These are phyloP conservation scores for Crocuta crocuta DNA, from an alignment of 2,113 vertebrate genomes.

Conservation along the genomic window DNA sequence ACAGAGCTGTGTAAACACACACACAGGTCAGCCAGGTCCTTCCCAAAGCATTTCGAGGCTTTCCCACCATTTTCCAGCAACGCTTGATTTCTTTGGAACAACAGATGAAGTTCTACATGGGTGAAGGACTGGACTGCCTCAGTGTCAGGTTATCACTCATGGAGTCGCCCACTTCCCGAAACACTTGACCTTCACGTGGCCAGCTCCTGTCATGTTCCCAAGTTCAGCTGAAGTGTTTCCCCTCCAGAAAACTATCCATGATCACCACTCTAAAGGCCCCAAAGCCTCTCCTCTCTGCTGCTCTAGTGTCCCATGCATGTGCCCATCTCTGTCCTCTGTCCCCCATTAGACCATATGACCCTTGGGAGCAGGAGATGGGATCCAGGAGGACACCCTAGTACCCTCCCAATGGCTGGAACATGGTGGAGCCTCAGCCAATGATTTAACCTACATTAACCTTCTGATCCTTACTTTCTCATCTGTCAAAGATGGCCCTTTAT, in stretches of 20 bases:
- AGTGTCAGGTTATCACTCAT: neutral
- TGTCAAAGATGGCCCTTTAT: neutral
- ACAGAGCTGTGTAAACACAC: neutral
- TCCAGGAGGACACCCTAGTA: neutral
- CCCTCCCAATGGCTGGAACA: neutral
- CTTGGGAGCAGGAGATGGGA: neutral
- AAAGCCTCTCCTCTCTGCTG: neutral
- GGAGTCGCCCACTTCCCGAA: neutral
- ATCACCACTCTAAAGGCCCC: neutral
- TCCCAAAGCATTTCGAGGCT: neutral
- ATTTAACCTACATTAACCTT: neutral
- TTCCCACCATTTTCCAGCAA: neutral
- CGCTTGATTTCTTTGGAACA: neutral
- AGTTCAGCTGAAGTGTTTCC: neutral
- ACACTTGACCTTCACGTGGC: neutral
- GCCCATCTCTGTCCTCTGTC: neutral
- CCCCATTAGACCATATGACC: neutral
- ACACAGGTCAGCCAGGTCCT: neutral
- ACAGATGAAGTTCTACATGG: neutral
- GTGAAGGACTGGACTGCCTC: neutral
- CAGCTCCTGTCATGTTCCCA: neutral
- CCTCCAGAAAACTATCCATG: neutral
- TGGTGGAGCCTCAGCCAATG: neutral
- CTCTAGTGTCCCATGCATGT: accelerated
- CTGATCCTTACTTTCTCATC: neutral